Conservation (phyloP, 2,797 vertebrate genomes). For the Esox lucius region DNA sequence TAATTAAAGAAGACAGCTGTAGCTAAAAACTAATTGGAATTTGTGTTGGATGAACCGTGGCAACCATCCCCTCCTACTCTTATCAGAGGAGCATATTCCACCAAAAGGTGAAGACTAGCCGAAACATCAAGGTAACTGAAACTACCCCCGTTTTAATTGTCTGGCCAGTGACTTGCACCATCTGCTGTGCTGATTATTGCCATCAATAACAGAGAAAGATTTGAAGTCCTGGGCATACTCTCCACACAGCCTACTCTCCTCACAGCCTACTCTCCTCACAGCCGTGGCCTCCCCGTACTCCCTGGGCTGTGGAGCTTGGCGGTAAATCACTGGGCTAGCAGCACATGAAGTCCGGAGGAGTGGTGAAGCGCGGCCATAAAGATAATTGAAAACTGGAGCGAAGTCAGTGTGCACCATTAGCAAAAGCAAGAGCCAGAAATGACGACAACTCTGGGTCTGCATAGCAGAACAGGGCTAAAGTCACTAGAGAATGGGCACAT, state of each 20-base stretch:
- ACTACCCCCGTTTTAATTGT: background rate
- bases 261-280: background rate
- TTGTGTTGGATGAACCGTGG: background rate
- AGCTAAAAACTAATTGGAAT: background rate
- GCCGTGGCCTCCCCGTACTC: background rate
- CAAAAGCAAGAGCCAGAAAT: background rate
- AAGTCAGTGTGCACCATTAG: background rate
- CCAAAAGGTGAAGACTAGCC: background rate
- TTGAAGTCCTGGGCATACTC: too few relatives aligned
- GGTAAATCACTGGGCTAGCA: constrained; percentile 4
- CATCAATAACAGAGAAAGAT: background rate
- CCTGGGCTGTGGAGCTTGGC: background rate
- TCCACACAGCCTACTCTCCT: background rate
- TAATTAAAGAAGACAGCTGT: background rate
- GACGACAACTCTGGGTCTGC: background rate
- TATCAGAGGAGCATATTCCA: background rate
- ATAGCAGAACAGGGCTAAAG: too few relatives aligned
- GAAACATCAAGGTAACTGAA: background rate
- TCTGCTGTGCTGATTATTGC: background rate
- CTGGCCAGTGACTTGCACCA: background rate
- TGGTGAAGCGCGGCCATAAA: constrained; percentile 7
- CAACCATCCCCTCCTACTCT: background rate
- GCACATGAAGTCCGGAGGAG: constrained; percentile 10
- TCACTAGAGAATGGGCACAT: background rate
- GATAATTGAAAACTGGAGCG: constrained; percentile 8